These are phyloP conservation scores for Carassius carassius DNA, from an alignment of 2,113 vertebrate genomes.

Conservation along the genomic window DNA sequence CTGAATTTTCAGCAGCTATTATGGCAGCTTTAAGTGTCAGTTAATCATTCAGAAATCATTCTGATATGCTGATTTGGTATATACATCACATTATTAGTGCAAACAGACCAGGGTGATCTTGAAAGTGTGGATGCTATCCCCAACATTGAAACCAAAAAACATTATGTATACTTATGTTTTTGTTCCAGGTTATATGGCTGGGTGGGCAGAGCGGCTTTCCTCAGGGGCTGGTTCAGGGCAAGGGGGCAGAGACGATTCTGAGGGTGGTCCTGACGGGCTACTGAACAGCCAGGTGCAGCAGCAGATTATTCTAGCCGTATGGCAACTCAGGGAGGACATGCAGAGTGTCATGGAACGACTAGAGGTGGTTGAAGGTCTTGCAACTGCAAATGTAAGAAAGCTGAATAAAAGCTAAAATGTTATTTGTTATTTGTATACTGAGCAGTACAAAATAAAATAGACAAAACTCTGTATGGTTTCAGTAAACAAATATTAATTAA, in stretches of 20 bases:
- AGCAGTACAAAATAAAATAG: not conserved
- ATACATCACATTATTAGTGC: not conserved
- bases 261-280: conserved; percentile 64
- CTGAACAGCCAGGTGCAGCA: conserved; percentile 74
- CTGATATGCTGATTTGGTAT: not conserved
- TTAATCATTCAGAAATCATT: not conserved
- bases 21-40: no score
- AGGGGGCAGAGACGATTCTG: conserved; percentile 62
- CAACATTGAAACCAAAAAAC: not conserved
- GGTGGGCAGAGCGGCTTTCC: conserved; percentile 16
- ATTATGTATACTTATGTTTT: not conserved
- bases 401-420: not conserved
- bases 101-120: not conserved
- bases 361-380: conserved; percentile 78
- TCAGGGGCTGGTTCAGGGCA: conserved; percentile 27
- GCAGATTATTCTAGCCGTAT: conserved; percentile 78
- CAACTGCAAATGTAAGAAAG: conserved; percentile 72
- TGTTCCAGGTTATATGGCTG: conserved; percentile 60
- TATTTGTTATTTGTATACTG: not conserved
- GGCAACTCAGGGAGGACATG: conserved; percentile 84
- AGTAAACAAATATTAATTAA: not conserved
- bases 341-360: conserved; percentile 81
- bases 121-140: not conserved
- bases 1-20: no score
- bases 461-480: not conserved